These are phyloP conservation scores for Leptinotarsa texana DNA, from an alignment of 1,140 invertebrate genomes.

Conservation along the genomic window DNA sequence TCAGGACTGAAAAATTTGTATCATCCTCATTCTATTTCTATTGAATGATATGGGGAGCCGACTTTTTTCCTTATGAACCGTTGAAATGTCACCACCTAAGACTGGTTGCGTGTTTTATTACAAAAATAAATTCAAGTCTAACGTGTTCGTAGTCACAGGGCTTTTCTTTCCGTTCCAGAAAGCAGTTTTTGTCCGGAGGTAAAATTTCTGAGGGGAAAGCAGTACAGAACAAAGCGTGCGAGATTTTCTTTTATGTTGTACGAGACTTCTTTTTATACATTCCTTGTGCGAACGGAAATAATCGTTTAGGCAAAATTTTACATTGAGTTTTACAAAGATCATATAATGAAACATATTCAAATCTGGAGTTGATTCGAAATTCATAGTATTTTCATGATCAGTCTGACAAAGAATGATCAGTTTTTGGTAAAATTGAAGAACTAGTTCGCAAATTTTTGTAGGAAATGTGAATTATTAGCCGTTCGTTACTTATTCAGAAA, in stretches of 20 bases:
- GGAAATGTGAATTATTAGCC: too few relatives aligned
- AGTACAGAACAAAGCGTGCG: not conserved
- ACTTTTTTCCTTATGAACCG: slow-evolving; percentile 13
- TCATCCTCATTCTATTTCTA: too few relatives aligned
- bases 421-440: too few relatives aligned
- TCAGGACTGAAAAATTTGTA: too few relatives aligned
- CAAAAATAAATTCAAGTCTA: slow-evolving; percentile 26
- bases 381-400: too few relatives aligned
- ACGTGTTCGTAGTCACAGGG: slow-evolving; percentile 9
- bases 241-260: not conserved
- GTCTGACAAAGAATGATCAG: too few relatives aligned
- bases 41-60: not conserved
- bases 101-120: slow-evolving; percentile 27
- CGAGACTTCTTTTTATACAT: not conserved
- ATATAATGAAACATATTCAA: not conserved
- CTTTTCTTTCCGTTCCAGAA: slow-evolving; percentile 18
- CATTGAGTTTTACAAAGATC: not conserved
- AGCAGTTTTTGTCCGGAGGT: slow-evolving; percentile 8
- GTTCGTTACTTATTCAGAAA: too few relatives aligned
- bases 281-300: not conserved
- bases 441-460: too few relatives aligned
- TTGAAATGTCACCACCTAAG: slow-evolving; percentile 24
- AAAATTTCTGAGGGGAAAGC: not conserved
- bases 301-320: not conserved
- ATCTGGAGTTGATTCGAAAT: too few relatives aligned